phyloP scores from a whole-genome alignment of 1,140 invertebrate genomes.

The roundworm (Caenorhabditis elegans) region WBcel235 BX284603.4:8823501-8824000 shows the following conservation, averaged over 20 bases:
- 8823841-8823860: constrained; percentile 33
- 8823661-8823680: background rate
- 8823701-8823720: constrained; percentile 4
- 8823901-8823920: background rate
- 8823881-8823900: constrained; percentile 38
- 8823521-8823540: constrained; percentile 58
- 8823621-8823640: background rate
- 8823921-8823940: constrained; percentile 20
- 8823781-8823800: constrained; percentile 46
- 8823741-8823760: constrained; percentile 33
- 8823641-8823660: background rate
- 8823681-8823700: background rate
- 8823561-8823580: constrained; percentile 31
- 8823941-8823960: constrained; percentile 48
- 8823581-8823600: constrained; percentile 25
- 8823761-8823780: constrained; percentile 32
- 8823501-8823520: background rate
- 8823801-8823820: constrained; percentile 34
- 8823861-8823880: constrained; percentile 35
- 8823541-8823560: constrained; percentile 58
- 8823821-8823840: constrained; percentile 38
- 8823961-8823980: constrained; percentile 56
- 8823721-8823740: background rate
- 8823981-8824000: constrained; percentile 55
- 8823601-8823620: constrained; percentile 38